Percentiles rank a stretch among this genome's conserved stretches.
Conservation (phyloP, 2,113 vertebrate species). For the Corydoras sp. region DNA sequence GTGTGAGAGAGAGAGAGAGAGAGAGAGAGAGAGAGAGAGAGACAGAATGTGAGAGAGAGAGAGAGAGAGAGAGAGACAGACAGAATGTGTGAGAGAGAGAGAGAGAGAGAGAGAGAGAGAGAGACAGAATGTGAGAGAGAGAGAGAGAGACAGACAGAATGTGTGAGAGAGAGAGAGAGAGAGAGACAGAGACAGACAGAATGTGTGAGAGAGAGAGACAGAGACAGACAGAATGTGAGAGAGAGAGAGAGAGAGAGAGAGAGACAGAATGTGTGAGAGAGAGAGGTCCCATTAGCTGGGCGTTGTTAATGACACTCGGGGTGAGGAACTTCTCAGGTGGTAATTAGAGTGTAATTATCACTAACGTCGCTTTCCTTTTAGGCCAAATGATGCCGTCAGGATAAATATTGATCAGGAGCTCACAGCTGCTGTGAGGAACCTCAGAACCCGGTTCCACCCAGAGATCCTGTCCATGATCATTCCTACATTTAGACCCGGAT, state of each 20-base stretch:
- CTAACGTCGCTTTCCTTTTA: neutral
- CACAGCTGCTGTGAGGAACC: neutral
- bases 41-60: too few species aligned
- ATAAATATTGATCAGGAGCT: constrained; percentile 9
- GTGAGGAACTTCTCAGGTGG: neutral
- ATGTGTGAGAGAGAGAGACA: neutral
- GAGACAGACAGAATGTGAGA: neutral
- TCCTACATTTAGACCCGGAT: too few species aligned
- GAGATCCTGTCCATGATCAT: too few species aligned
- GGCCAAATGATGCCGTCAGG: neutral
- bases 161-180: neutral
- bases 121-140: too few species aligned
- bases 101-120: neutral
- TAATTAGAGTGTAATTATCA: neutral
- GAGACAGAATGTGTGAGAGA: neutral
- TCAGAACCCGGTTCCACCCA: too few species aligned
- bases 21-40: too few species aligned
- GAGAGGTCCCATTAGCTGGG: constrained; percentile 9
- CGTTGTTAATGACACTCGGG: neutral
- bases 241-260: neutral
- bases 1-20: neutral
- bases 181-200: neutral
- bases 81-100: neutral
- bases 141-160: too few species aligned
- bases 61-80: too few species aligned